Base-by-base conservation (phyloP, 1,140 invertebrate genomes). In the Drosophila repletoides region DNA sequence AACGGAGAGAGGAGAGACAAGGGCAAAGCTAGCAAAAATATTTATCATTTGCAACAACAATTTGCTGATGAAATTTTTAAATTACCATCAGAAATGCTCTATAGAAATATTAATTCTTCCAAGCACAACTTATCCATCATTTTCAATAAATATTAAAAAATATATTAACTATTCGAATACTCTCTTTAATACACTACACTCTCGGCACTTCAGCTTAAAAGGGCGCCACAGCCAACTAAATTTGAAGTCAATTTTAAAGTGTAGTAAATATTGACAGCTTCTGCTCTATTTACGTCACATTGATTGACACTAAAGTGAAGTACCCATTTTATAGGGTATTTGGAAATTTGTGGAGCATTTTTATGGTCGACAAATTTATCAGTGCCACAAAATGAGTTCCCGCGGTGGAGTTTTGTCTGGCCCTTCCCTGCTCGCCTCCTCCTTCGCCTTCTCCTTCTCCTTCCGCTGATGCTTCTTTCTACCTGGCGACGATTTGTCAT, bases 401-500 rank as follows among this genome's bases (percentile, higher is more conserved):
- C 67, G 61, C 60, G 67, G 52, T 46, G 10, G 10, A 33, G 21
- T 24, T 31, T 40, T 21, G 38, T 40, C 31, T 45, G 46, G 17
- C 26, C 56, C 55, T 49, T n/a, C 49, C n/a, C n/a, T n/a, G n/a
- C n/a, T n/a, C n/a, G n/a, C n/a, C n/a, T n/a, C n/a, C n/a, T n/a
- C n/a, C n/a, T n/a, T n/a, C n/a, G n/a, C n/a, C n/a, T n/a, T n/a
- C n/a, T n/a, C n/a, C n/a, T n/a, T n/a, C n/a, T n/a, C n/a, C n/a
- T n/a, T n/a, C n/a, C n/a, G n/a, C n/a, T n/a, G n/a, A n/a, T n/a
- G n/a, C n/a, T n/a, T n/a, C n/a, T n/a, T n/a, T 15, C 49, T 69
- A 72, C 72, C 80, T 87, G 80, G 46, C 76, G 75, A 88, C 86
- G 69, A 88, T 88, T 88, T 88, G 87, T 88, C 87, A 88, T 88